These are phyloP conservation scores for Pogonomyrmex barbatus DNA, from an alignment of 1,140 invertebrate genomes.

Conservation along the genomic window DNA sequence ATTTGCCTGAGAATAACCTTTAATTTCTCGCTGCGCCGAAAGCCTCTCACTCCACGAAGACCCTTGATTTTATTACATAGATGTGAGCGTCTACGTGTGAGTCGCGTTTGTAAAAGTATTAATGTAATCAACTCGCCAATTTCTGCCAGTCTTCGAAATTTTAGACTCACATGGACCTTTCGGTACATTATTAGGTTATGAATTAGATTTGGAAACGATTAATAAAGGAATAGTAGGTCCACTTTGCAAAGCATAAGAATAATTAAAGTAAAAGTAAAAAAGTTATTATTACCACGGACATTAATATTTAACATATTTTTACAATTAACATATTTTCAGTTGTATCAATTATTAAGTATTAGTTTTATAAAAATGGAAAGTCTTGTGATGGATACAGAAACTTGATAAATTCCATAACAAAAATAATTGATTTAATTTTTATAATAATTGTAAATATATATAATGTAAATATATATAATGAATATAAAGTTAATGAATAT, in stretches of 20 bases:
- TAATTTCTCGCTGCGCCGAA: conserved; percentile 67
- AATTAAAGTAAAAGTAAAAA: conserved; percentile 14
- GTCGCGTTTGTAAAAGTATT: conserved; percentile 10
- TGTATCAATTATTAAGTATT: too few relatives aligned
- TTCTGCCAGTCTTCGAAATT: background rate
- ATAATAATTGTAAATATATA: too few relatives aligned
- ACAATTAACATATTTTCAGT: too few relatives aligned
- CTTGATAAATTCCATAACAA: too few relatives aligned
- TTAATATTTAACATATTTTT: background rate
- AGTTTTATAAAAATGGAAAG: too few relatives aligned
- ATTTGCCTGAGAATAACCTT: conserved; percentile 71
- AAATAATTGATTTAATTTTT: too few relatives aligned
- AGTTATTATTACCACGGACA: background rate
- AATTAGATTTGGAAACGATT: conserved; percentile 5
- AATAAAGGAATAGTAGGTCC: conserved; percentile 7
- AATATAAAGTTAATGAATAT: too few relatives aligned
- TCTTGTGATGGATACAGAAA: too few relatives aligned
- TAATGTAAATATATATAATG: too few relatives aligned
- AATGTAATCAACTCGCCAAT: conserved; percentile 50
- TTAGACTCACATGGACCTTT: conserved; percentile 30
- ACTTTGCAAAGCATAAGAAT: conserved; percentile 7
- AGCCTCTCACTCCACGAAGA: conserved; percentile 26
- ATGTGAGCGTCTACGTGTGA: background rate
- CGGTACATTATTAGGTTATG: conserved; percentile 25
- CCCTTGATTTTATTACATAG: conserved; percentile 1